Conservation (phyloP, 2,888 invertebrate species). For the Lithophane semibrunnea region DNA sequence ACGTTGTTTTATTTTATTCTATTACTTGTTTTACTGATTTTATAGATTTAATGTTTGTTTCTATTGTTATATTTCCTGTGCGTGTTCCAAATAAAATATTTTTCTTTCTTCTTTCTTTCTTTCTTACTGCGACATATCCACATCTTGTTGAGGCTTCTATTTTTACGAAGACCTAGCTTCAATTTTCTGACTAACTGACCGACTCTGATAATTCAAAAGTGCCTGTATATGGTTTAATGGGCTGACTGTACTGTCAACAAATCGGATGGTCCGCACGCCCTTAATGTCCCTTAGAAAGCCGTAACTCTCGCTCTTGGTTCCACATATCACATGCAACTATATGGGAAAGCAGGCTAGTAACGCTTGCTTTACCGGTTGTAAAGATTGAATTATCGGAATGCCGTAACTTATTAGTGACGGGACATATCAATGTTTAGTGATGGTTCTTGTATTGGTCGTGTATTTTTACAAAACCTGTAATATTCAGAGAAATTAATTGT, state of each 20-base stretch:
- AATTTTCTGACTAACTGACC: too few relatives aligned
- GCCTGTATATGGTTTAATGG: too few relatives aligned
- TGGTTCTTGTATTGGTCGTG: neutral
- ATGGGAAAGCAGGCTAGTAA: slow-evolving; percentile 56
- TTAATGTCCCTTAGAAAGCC: slow-evolving; percentile 64
- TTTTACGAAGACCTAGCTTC: too few relatives aligned
- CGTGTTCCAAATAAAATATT: too few relatives aligned
- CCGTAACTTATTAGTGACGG: slow-evolving; percentile 16
- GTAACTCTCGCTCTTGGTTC: slow-evolving; percentile 58
- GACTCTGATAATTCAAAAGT: too few relatives aligned
- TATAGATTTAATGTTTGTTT: too few relatives aligned
- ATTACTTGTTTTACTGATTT: too few relatives aligned
- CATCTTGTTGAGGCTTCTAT: neutral
- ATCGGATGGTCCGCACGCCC: slow-evolving; percentile 43
- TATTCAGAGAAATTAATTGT: too few relatives aligned
- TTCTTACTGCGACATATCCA: too few relatives aligned
- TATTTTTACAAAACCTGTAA: neutral
- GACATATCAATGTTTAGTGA: neutral
- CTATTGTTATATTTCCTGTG: too few relatives aligned
- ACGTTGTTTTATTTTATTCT: too few relatives aligned
- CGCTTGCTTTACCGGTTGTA: slow-evolving; percentile 39
- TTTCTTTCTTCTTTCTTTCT: too few relatives aligned
- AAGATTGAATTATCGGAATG: slow-evolving; percentile 15
- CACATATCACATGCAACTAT: slow-evolving; percentile 47
- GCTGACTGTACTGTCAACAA: slow-evolving; percentile 24